Evolutionary conservation across 2,113 vertebrate species (phyloP), one percentile per base, ranked within the genome.

Genomic region (Ceuthmochares aereus): DNA sequence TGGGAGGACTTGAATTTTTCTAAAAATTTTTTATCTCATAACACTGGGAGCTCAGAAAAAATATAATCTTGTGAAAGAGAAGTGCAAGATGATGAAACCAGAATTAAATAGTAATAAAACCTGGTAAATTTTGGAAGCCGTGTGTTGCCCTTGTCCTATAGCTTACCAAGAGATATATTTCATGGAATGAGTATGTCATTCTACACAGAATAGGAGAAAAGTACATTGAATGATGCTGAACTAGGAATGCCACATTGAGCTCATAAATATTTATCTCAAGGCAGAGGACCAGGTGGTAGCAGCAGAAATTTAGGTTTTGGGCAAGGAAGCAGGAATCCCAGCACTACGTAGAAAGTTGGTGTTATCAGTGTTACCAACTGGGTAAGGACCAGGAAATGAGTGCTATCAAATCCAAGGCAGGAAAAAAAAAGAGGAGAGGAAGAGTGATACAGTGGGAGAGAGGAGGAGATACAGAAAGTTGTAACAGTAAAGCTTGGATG

Each of bases 1-100:
- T 1, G 2, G 4, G 32, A 81, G 5, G 7, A 56, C 3, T 51
- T 34, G 9, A 26, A 19, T 55, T 49, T 49, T 30, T 49, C 55
- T n/a, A n/a, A n/a, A n/a, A n/a, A n/a, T n/a, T 23, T 36, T 36
- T 54, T 64, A 40, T 52, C 23, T 19, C 2, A n/a, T 19, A 30
- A 56, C 22, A 25, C 4, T n/a, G 6, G 7, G 6, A 72, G 9
- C 20, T 85, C 10, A 67, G 47, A 51, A 56, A 70, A 54, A 42
- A 4, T 0, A 5, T 36, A 52, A 37, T 47, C 55, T 42, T 0
- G 0, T 56, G 26, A 56, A 22, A 66, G 4, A 54, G 30, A 63
- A 49, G 0, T 34, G 20, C 1, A 1, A 89, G 29, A 47, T 74
- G 40, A 60, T 23, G 66, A 32, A 9, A 21, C 0, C 4, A 52